phyloP scores from a whole-genome alignment of 2,113 vertebrate species.

The Turdus rufiventris region DNA sequence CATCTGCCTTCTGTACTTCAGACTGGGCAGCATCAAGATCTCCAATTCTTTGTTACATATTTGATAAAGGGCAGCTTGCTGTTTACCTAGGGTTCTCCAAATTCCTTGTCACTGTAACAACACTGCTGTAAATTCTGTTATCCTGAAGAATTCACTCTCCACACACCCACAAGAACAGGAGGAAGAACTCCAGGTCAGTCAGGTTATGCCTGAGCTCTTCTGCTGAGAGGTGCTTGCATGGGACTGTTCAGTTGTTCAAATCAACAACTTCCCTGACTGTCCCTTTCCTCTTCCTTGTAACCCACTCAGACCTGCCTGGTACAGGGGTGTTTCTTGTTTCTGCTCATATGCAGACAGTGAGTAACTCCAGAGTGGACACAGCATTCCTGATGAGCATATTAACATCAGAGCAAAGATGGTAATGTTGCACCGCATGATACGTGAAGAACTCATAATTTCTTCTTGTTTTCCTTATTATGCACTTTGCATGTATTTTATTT shows the following conservation, averaged over 20 bases:
- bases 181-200: background rate
- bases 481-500: background rate
- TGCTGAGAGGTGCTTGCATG: accelerated
- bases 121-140: background rate
- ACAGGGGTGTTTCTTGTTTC: background rate
- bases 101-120: background rate
- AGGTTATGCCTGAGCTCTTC: background rate
- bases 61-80: background rate
- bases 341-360: background rate
- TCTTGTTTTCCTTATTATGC: background rate
- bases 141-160: background rate
- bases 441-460: background rate
- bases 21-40: background rate
- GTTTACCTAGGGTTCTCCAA: background rate
- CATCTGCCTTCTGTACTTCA: background rate
- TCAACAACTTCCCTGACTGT: background rate
- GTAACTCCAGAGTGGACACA: background rate
- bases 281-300: background rate
- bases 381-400: background rate
- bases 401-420: background rate
- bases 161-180: background rate
- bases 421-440: accelerated
- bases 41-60: background rate
- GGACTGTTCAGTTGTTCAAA: background rate
- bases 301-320: background rate